Evolutionary conservation across 1,140 invertebrate genomes (phyloP).

Genomic region (Ips nitidus): DNA sequence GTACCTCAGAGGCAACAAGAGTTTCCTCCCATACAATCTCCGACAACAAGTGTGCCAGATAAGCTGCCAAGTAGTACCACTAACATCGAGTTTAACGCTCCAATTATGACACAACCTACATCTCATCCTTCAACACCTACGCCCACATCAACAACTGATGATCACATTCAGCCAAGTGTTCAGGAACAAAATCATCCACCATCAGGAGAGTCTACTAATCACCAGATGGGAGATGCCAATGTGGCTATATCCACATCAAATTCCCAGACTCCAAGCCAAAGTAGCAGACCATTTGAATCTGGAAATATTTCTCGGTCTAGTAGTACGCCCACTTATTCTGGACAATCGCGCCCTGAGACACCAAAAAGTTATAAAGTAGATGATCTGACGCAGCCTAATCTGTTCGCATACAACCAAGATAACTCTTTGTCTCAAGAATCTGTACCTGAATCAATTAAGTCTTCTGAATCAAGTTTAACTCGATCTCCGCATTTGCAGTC

Average conservation of each 20-base stretch:
- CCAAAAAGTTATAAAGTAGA: constrained; percentile 52
- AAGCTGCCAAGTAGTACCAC: constrained; percentile 51
- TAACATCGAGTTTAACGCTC: constrained; percentile 44
- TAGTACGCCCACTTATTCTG: constrained; percentile 45
- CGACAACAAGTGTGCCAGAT: constrained; percentile 50
- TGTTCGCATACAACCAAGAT: constrained; percentile 47
- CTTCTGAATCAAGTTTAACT: constrained; percentile 28
- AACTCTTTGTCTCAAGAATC: constrained; percentile 46
- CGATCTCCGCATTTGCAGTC: constrained; percentile 35
- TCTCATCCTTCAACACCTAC: constrained; percentile 52
- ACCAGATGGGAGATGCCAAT: neutral
- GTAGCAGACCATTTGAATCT: neutral
- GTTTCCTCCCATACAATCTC: constrained; percentile 46
- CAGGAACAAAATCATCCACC: constrained; percentile 48
- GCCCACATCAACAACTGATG: constrained; percentile 52
- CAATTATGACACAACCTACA: constrained; percentile 44
- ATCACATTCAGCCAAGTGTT: constrained; percentile 45
- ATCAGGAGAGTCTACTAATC: neutral
- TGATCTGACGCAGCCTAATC: constrained; percentile 48
- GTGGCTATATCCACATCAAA: neutral
- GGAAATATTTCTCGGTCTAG: constrained; percentile 24
- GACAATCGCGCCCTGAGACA: constrained; percentile 49
- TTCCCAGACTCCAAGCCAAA: constrained; percentile 2
- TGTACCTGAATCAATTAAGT: constrained; percentile 42
- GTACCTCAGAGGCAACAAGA: constrained; percentile 41